Base-by-base conservation (phyloP, 2,888 invertebrate genomes). In the Sarcophaga subvicina region DNA sequence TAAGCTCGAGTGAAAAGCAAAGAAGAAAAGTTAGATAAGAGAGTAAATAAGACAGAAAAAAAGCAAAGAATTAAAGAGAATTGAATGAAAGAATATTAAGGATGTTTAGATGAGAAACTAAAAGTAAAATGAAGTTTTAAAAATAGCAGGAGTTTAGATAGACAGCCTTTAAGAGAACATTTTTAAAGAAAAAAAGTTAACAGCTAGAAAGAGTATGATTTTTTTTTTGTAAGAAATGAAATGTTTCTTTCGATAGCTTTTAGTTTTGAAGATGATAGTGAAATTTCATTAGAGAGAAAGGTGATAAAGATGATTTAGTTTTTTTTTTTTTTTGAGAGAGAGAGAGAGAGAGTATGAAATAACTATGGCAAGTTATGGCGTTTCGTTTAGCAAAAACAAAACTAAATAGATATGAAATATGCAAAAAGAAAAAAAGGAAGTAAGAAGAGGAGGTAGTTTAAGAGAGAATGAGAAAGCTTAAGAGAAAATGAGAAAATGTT, bases 311-410 rank as follows among this genome's bases (percentile, higher is more conserved):
- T 12, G 54, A 64, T 54, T 45, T n/a, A 67, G 37, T 59, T 75
- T 71, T 71, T 70, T 67, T 62, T 37, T 45, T 37, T 25, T 63
- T 69, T 27, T 63, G 5, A 60, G 4, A 22, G 22, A 22, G 64
- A 25, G 25, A 25, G 71, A 77, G 27, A 27, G 27, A 27, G 27
- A 27, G 45, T 63, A 63, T 72, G 60, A 83, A 78, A 87, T 3
- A 85, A 89, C 92, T 93, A 93, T 93, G 93, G 93, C 93, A 93
- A 93, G 93, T 92, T 91, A 92, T 93, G 93, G 93, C 92, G 90
- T 90, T 89, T 89, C 83, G 85, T 90, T 90, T 89, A 90, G 90
- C 37, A 22, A 25, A 62, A 81, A 79, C 92, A 92, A 91, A 92
- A 92, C 92, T 91, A 90, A 83, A 79, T 69, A 85, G 72, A 69